Evolutionary conservation across 2,888 invertebrate genomes (phyloP).

Genomic region (Tetheella fluctuosa): DNA sequence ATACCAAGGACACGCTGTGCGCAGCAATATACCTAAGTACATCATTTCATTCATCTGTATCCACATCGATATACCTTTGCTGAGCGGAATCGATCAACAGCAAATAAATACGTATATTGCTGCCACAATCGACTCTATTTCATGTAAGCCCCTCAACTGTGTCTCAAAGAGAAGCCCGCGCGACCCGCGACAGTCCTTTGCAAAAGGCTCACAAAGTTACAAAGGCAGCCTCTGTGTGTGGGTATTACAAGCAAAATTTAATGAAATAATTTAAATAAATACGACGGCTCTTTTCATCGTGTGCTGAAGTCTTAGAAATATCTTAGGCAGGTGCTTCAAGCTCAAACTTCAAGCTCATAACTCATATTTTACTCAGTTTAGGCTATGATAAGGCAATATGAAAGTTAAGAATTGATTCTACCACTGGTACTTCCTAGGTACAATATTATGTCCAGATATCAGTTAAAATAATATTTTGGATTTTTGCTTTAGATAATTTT

Average conservation of each 20-base stretch:
- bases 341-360: background rate
- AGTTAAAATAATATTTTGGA: no score
- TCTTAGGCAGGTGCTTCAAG: background rate
- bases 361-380: background rate
- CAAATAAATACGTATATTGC: constrained; percentile 78
- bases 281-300: background rate
- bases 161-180: constrained; percentile 72
- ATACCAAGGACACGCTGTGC: no score
- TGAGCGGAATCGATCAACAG: constrained; percentile 64
- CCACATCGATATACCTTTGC: constrained; percentile 15
- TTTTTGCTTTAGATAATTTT: no score
- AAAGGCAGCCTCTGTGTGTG: constrained; percentile 53
- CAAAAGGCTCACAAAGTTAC: constrained; percentile 54
- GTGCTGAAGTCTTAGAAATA: background rate
- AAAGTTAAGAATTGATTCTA: no score
- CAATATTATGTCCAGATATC: no score
- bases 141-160: constrained; percentile 68
- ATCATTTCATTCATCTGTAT: background rate
- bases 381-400: no score
- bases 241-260: constrained; percentile 32
- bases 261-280: constrained; percentile 42
- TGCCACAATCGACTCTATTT: constrained; percentile 66
- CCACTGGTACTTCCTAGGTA: no score
- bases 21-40: background rate
- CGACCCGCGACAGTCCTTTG: constrained; percentile 53